Percentiles rank a stretch among this genome's conserved stretches.
phyloP scores from a whole-genome alignment of 1,140 invertebrate genomes.

The Danaus melanippus region DNA sequence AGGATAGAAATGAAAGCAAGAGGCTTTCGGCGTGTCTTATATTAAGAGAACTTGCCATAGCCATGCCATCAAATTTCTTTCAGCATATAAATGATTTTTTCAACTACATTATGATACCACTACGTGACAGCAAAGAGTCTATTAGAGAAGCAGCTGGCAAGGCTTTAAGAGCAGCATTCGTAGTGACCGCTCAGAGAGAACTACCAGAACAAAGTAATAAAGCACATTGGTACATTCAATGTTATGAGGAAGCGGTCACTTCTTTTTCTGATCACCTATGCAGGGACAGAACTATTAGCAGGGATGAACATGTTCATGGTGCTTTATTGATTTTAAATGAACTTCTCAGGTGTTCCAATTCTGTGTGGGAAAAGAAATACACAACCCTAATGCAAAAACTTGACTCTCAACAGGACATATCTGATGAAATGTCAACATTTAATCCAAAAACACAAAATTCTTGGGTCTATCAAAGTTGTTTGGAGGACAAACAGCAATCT shows the following conservation, averaged over 20 bases:
- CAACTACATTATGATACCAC: slow-evolving; percentile 93
- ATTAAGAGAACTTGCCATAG: slow-evolving; percentile 93
- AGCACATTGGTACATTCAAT: slow-evolving; percentile 91
- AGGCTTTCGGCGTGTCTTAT: slow-evolving; percentile 94
- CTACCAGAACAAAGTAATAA: slow-evolving; percentile 90
- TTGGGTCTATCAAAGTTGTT: slow-evolving; percentile 78
- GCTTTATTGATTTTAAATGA: slow-evolving; percentile 95
- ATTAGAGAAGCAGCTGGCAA: slow-evolving; percentile 94
- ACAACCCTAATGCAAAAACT: slow-evolving; percentile 77
- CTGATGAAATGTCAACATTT: slow-evolving; percentile 72
- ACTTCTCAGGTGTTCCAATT: slow-evolving; percentile 92
- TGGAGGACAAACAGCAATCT: slow-evolving; percentile 57
- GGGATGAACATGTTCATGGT: slow-evolving; percentile 94
- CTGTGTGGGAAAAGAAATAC: slow-evolving; percentile 88
- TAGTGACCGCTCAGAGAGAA: slow-evolving; percentile 95
- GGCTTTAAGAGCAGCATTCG: slow-evolving; percentile 91
- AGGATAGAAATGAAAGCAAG: slow-evolving; percentile 90
- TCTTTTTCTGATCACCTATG: slow-evolving; percentile 81
- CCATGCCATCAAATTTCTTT: slow-evolving; percentile 98
- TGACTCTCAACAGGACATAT: slow-evolving; percentile 59
- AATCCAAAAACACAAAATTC: slow-evolving; percentile 69
- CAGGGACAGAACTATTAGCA: slow-evolving; percentile 82
- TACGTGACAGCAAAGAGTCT: slow-evolving; percentile 91
- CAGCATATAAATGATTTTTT: slow-evolving; percentile 97
- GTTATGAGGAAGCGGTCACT: slow-evolving; percentile 88